Percentiles rank a stretch among this genome's conserved stretches.
Evolutionary conservation across 2,888 invertebrate genomes (phyloP).

Genomic region (Trachelus troglodyta): DNA sequence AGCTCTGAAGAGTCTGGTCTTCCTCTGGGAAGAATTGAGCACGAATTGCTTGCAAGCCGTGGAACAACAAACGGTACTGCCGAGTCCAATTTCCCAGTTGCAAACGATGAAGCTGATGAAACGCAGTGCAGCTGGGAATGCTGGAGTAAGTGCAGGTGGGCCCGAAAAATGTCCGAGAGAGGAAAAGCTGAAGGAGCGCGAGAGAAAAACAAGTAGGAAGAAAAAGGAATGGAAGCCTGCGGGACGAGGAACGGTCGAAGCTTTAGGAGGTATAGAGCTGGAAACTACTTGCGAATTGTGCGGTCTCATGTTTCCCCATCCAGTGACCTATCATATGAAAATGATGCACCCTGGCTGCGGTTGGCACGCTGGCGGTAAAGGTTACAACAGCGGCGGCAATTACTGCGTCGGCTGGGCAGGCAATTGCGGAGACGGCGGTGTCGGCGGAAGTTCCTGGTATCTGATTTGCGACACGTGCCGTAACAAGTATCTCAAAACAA

Average conservation of each 20-base stretch:
- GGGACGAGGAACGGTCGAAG: conserved; percentile 37
- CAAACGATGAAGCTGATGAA: conserved; percentile 42
- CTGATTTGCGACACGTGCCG: conserved; percentile 92
- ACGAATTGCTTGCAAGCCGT: conserved; percentile 76
- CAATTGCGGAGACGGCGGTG: conserved; percentile 87
- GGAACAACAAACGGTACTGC: conserved; percentile 72
- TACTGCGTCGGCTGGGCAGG: conserved; percentile 92
- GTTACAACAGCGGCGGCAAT: conserved; percentile 91
- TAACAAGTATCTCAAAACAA: conserved; percentile 74
- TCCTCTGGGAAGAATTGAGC: conserved; percentile 90
- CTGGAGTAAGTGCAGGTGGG: conserved; percentile 42
- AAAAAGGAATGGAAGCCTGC: conserved; percentile 70
- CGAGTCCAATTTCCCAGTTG: conserved; percentile 67
- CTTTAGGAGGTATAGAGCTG: conserved; percentile 45
- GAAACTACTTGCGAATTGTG: conserved; percentile 86
- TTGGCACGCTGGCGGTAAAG: conserved; percentile 84
- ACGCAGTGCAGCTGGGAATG: conserved; percentile 33
- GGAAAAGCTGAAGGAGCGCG: conserved; percentile 64
- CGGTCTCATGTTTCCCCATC: conserved; percentile 79
- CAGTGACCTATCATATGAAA: conserved; percentile 93
- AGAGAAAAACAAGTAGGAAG: conserved; percentile 70
- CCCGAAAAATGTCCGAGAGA: conserved; percentile 55
- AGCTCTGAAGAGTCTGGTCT: conserved; percentile 87
- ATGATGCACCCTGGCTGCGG: conserved; percentile 93
- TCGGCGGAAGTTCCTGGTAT: conserved; percentile 88